Evolutionary conservation across 1,140 invertebrate species (phyloP), one percentile per base, ranked within the genome.

Genomic region (Kradibia gibbosae): DNA sequence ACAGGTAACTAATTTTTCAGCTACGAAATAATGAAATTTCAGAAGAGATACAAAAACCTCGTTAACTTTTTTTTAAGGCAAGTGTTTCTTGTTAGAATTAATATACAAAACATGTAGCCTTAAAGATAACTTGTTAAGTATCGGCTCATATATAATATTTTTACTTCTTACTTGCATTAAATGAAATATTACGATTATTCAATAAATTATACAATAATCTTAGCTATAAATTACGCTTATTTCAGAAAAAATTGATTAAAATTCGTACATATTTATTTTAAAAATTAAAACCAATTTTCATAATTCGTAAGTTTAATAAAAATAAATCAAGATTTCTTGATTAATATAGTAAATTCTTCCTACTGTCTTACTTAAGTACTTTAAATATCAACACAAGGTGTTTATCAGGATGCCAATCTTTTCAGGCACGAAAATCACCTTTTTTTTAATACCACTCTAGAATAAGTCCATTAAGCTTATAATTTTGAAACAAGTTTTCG

Each of bases 1-100:
- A 72, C 45, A 13, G 15, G 25, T 28, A 80, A 74, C 78, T 74
- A 80, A 80, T 80, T 57, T 48, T 28, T 34, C 42, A n/a, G 20
- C 55, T 34, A 50, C 67, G 10, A 10, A 80, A 53, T 17, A 34
- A 25, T 74, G 71, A 74, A 80, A 74, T 74, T 74, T 80, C 71
- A 80, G 67, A 10, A 73, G 55, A 42, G 13, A 72, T 36, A 28
- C 42, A 28, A 36, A 57, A 57, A 42, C 8, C 10, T 70, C 36
- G 48, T 77, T 60, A 34, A 22, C 13, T 39, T n/a, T 77, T n/a
- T 67, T 67, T 65, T 77, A 45, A 20, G 7, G n/a, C 3, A 60
- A 31, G 15, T n/a, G 3, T 55, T 31, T 31, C 25, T 60, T 31
- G 8, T 60, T 31, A 60, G 57, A 31, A 60, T 31, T 31, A 60